Conservation (phyloP, 2,888 invertebrate genomes). For the Dryobotodes eremita region DNA sequence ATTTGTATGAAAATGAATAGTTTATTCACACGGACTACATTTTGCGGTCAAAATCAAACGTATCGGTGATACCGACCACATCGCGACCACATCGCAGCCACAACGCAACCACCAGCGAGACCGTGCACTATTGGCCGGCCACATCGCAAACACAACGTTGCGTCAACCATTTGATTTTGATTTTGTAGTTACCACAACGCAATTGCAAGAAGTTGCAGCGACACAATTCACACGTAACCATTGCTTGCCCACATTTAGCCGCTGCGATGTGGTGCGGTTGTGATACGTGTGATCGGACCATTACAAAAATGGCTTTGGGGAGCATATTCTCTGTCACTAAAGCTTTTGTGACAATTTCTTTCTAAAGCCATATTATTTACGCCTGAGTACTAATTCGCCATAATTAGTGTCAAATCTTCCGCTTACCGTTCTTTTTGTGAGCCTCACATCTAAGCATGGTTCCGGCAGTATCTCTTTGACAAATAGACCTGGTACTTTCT, state of each 20-base stretch:
- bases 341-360: background rate
- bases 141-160: background rate
- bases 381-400: background rate
- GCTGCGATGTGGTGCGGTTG: too few relatives aligned
- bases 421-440: constrained; percentile 92
- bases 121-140: too few relatives aligned
- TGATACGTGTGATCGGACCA: too few relatives aligned
- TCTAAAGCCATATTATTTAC: background rate
- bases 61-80: background rate
- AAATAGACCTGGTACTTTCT: constrained; percentile 90
- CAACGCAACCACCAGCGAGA: background rate
- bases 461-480: constrained; percentile 93
- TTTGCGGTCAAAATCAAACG: too few relatives aligned
- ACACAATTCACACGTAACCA: background rate
- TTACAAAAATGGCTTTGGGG: background rate
- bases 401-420: constrained; percentile 62
- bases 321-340: background rate
- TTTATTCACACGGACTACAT: too few relatives aligned
- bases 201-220: background rate
- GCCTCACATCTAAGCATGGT: constrained; percentile 92
- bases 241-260: too few relatives aligned
- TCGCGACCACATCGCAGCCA: background rate
- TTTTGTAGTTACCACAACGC: background rate
- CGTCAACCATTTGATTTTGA: background rate
- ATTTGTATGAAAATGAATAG: too few relatives aligned